Base-by-base conservation (phyloP, 1,140 invertebrate species). In the Dendroctonus valens region DNA sequence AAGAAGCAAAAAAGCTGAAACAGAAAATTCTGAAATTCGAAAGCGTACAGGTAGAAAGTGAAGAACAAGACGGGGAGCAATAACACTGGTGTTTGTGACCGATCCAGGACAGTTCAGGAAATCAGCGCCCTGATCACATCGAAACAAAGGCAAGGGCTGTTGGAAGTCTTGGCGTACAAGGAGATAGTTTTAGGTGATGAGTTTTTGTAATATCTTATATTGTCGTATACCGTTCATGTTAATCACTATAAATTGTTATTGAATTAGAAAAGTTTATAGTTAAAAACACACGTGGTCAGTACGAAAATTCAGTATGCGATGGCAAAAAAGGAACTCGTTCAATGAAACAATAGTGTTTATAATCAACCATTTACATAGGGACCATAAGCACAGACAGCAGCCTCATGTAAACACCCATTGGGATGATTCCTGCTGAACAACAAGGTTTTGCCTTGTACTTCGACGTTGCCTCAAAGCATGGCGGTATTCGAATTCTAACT, bases 21-120 rank as follows among this genome's bases (percentile, higher is more conserved):
- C 89, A 97, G 69, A 90, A 91, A 77, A 79, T 92, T 8, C 72
- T 82, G 0, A 89, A 91, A 78, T 75, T 96, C 41, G 83, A 89
- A 44, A 86, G 83, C 12, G 83, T 85, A 66, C 79, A 80, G 57
- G 77, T 93, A 37, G 95, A 98, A 81, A 84, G 84, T 67, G 95
- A 97, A 77, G 87, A 88, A 42, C 92, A 91, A 87, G 84, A 89
- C 53, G 85, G 84, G 71, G 87, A 89, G 12, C 86, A 85, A 83
- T 94, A 9, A 89, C 87, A 76, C 83, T 97, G 75, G 85, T 93
- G 37, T 88, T 94, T 70, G 79, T 96, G 6, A 93, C 96, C 49
- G 96, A 98, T 85, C 97, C 97, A 51, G 97, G 96, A 7, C 87
- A 91, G 70, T 98, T 92, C 76, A 93, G 75, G 86, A 87, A 77